Percentiles rank a stretch among this genome's conserved stretches.
phyloP scores from a whole-genome alignment of 2,113 vertebrate genomes.

The Cricetomys ansorgei region DNA sequence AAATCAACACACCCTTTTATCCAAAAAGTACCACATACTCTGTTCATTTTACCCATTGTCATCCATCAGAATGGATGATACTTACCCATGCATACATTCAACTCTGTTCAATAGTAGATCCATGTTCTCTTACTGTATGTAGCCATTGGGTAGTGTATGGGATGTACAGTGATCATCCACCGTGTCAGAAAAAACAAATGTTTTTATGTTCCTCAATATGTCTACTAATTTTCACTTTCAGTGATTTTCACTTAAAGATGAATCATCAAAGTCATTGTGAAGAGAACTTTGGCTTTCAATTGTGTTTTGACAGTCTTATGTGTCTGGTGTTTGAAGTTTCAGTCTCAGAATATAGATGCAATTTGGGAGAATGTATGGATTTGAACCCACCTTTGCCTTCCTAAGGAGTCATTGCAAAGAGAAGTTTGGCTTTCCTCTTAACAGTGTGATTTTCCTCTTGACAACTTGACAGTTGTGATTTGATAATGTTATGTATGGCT shows the following conservation, averaged over 20 bases:
- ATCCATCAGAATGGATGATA: too few species aligned
- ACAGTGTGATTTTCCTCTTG: too few species aligned
- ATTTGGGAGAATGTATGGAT: background rate
- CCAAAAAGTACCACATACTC: background rate
- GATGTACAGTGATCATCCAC: background rate
- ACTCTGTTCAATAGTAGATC: background rate
- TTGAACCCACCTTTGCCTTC: background rate
- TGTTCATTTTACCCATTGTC: background rate
- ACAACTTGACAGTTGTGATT: too few species aligned
- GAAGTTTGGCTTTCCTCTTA: too few species aligned
- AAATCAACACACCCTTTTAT: background rate
- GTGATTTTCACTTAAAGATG: background rate
- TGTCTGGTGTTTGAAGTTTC: background rate
- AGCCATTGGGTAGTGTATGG: background rate
- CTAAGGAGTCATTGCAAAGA: too few species aligned
- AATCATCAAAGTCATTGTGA: background rate
- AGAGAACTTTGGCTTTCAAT: background rate
- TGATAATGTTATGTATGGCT: too few species aligned
- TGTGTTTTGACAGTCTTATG: background rate
- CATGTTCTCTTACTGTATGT: background rate
- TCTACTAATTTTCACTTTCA: background rate
- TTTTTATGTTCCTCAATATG: background rate
- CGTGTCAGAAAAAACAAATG: background rate
- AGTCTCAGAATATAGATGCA: background rate
- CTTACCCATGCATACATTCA: background rate